Evolutionary conservation across 1,140 invertebrate species (phyloP).

Genomic region (Anadara kagoshimensis): DNA sequence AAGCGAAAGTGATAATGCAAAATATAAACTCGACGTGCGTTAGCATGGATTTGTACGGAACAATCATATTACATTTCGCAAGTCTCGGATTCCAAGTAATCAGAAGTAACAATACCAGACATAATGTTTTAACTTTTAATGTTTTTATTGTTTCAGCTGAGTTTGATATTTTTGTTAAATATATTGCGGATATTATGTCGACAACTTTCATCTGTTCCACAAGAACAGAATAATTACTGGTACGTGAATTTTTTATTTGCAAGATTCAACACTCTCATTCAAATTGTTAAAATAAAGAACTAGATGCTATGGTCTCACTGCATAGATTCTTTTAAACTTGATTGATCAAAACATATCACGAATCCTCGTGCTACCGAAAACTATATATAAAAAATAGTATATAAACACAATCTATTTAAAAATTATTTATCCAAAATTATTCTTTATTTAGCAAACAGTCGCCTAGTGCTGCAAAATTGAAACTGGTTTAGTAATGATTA

Average conservation of each 20-base stretch:
- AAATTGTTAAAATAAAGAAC: neutral
- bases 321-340: neutral
- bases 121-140: no score
- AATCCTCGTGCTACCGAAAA: neutral
- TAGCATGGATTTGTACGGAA: no score
- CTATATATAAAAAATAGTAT: neutral
- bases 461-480: no score
- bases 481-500: no score
- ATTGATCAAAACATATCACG: neutral
- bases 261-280: neutral
- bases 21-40: no score
- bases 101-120: no score
- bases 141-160: constrained; percentile 69
- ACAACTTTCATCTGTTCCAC: constrained; percentile 73
- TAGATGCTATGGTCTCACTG: neutral
- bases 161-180: constrained; percentile 75
- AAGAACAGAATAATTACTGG: constrained; percentile 71
- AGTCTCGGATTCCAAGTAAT: no score
- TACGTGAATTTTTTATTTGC: constrained; percentile 10
- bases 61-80: no score
- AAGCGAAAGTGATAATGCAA: no score
- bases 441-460: no score
- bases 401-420: no score
- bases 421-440: no score
- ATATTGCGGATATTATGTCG: constrained; percentile 76